Base-by-base conservation (phyloP, 2,113 vertebrate species). In the Podarcis muralis region DNA sequence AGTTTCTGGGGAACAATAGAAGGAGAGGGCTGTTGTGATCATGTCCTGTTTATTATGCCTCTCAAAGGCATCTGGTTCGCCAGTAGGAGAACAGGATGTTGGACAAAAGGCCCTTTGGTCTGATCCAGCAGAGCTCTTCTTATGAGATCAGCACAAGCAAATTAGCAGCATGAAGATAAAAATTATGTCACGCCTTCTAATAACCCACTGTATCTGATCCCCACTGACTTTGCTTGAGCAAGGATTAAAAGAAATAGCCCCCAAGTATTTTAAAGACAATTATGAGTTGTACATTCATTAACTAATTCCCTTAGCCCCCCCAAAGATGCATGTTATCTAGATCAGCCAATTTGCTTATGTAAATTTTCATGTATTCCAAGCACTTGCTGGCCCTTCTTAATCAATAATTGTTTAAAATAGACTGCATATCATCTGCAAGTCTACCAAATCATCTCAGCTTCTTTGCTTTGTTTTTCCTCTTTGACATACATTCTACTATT, bases 221-320 rank as follows among this genome's bases (percentile, higher is more conserved):
- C 25, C 40, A 53, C 1, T 82, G 76, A 48, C 8, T 32, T 84
- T 1, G 0, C 23, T 76, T 89, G 72, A 79, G 5, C 15, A 11
- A n/a, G 48, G 65, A 85, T 87, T 81, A 40, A 43, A 12, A 89
- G 57, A 87, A 81, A 27, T 84, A 66, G 48, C 77, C 87, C 66
- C 32, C 23, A 59, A 74, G 87, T 81, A 6, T 82, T 91, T 72
- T 62, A 75, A 81, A 90, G 88, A 85, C 22, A 91, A 92, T 89
- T 87, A 23, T 35, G 82, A 90, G 15, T 23, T 3, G 48, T 80
- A 90, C 91, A 91, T 90, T 92, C 86, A 87, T 92, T 92, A 84
- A 81, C 48, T 92, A 92, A 94, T 90, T 88, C 85, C 92, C 88
- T 84, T 77, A 82, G 48, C 48, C 74, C 53, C 13, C 40, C 74